Evolutionary conservation across 2,797 vertebrate species (phyloP), one percentile per base, ranked within the genome.

Genomic region (Liparis tanakae): DNA sequence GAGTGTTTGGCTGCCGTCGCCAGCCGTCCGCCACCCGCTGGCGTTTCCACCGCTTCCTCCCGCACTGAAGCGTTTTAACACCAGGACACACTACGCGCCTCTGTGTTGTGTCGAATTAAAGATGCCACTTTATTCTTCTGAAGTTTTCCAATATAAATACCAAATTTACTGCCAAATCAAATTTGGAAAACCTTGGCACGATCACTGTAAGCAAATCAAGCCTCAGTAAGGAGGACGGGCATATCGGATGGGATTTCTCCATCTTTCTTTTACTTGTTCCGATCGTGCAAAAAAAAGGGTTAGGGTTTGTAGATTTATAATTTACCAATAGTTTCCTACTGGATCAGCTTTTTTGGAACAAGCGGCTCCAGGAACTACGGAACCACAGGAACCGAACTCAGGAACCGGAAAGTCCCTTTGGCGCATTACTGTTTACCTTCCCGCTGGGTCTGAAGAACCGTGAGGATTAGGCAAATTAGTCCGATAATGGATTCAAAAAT

Each of bases 71-170:
- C 79, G 22, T 86, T 78, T 83, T 36, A 77, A 61, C 57, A 41
- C 1, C 14, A 66, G 67, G 74, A 85, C 62, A 53, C 67, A 87
- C 80, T 2, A 30, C 25, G 25, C 87, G 82, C 65, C 63, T 65
- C 83, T 6, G 48, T 54, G 85, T 54, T 87, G 33, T 67, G 72
- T 68, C 70, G 86, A 86, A 90, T 88, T 91, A 85, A 84, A 91
- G 70, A 59, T 82, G 87, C 79, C 81, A 87, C 65, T 76, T 84
- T 59, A 59, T 65, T 36, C 39, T 72, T 78, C 82, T 63, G 15
- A 80, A 37, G 46, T 44, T 10, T 81, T 79, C 78, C 70, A 72
- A 72, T 61, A 39, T 20, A 34, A 53, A 0, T 17, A 63, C 55
- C 55, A 71, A 79, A 88, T 86, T 56, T 33, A 53, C 0, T 17